These are phyloP conservation scores for Tetragonula clypearis DNA, from an alignment of 1,140 invertebrate genomes.

Conservation along the genomic window DNA sequence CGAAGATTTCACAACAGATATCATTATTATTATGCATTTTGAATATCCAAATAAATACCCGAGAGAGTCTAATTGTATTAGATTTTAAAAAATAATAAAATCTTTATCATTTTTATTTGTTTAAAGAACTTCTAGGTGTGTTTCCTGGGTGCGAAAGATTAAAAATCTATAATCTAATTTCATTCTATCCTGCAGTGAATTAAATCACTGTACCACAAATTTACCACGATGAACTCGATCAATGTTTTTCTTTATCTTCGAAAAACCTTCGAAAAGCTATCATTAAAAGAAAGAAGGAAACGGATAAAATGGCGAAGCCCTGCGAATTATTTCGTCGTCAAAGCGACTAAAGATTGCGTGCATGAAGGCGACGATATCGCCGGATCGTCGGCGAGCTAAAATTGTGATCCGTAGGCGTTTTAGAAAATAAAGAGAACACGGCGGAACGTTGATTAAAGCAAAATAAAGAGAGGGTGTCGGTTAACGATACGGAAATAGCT, in stretches of 20 bases:
- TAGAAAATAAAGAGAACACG: neutral
- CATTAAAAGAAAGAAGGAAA: neutral
- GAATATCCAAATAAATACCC: too few species aligned
- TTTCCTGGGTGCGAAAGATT: too few species aligned
- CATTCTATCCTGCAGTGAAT: too few species aligned
- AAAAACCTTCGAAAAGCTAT: neutral
- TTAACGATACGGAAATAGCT: constrained; percentile 53
- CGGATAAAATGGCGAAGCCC: fast-evolving
- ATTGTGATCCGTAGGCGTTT: neutral
- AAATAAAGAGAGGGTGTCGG: constrained; percentile 10
- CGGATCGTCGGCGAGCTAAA: neutral
- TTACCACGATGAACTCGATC: too few species aligned
- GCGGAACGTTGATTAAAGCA: neutral
- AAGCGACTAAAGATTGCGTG: neutral
- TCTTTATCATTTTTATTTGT: too few species aligned
- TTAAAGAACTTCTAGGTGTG: too few species aligned
- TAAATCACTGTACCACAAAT: too few species aligned
- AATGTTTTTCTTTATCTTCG: neutral
- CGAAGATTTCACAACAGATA: too few species aligned
- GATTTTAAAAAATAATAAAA: too few species aligned
- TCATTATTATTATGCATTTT: too few species aligned
- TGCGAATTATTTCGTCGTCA: neutral
- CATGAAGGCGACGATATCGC: neutral
- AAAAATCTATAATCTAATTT: too few species aligned
- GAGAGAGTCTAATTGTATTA: too few species aligned